Evolutionary conservation across 2,888 invertebrate genomes (phyloP), one percentile per base, ranked within the genome.

Genomic region (Pegoplata infirma): DNA sequence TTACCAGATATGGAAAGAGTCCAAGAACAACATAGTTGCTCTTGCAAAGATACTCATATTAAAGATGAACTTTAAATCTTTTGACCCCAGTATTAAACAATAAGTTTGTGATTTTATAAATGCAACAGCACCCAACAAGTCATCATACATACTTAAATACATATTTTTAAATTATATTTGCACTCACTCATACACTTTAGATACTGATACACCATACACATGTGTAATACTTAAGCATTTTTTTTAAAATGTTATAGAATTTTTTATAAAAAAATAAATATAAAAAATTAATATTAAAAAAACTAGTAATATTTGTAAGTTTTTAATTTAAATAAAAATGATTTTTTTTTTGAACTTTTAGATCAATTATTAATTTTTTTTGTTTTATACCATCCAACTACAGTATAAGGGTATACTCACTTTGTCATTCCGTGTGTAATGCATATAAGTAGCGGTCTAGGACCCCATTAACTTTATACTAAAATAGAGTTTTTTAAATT

Each of bases 1-100:
- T 86, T 91, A n/a, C 89, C 91, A 19, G 92, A 89, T 58, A 94
- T 94, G 94, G 94, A 94, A 85, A 87, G 90, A 83, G 91, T 94
- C 25, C 86, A 90, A 71, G 91, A 92, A 73, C 83, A 81, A 16
- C 82, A 83, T 67, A 86, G 86, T 14, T 89, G 89, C 74, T 84
- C 84, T 19, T 89, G 89, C 80, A 85, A 84, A 28, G 82, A 85
- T 40, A 82, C 80, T 1, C 69, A 80, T 12, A 56, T 81, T 7
- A 84, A 83, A 74, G 88, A 88, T 80, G 88, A 88, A 76, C 85
- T 88, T 63, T 88, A 88, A 74, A 59, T 51, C 21, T 59, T 14
- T 66, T 46, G 44, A n/a, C 10, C 49, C 14, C 56, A 51, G 36
- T 56, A 21, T 25, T 40, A n/a, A 0, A 8, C 36, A 12, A 40